Evolutionary conservation across 2,797 vertebrate genomes (phyloP).

Genomic region (Cirrhinus molitorella): DNA sequence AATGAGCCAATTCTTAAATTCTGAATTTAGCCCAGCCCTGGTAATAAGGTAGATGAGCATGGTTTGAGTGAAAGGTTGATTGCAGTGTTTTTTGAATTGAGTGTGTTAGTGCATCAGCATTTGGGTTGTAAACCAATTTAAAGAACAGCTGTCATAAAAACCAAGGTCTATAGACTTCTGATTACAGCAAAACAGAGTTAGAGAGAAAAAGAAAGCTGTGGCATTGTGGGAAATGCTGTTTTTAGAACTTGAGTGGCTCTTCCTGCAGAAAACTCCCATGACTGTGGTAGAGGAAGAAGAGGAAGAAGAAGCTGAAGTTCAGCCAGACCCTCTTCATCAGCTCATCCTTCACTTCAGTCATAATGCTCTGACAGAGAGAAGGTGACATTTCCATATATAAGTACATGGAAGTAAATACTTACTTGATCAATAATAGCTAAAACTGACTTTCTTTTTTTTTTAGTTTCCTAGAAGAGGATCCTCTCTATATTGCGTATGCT

Average conservation of each 20-base stretch:
- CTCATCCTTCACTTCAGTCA: constrained; percentile 98
- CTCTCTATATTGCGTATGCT: constrained; percentile 95
- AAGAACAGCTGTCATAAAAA: background rate
- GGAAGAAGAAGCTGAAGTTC: constrained; percentile 86
- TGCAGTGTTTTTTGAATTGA: constrained; percentile 18
- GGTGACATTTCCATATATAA: constrained; percentile 68
- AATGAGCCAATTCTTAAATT: constrained; percentile 4
- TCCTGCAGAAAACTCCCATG: constrained; percentile 88
- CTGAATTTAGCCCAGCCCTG: constrained; percentile 17
- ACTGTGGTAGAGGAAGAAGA: constrained; percentile 92
- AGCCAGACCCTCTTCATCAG: constrained; percentile 96
- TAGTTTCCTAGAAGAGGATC: constrained; percentile 92
- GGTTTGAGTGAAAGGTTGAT: constrained; percentile 1
- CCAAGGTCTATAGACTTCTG: background rate
- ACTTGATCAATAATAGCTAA: background rate
- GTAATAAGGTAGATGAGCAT: constrained; percentile 11
- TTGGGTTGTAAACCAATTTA: background rate
- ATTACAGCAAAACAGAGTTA: background rate
- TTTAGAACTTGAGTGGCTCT: constrained; percentile 55
- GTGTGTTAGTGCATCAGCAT: background rate
- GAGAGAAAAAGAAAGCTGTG: background rate
- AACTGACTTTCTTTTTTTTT: constrained; percentile 46
- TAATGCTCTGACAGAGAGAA: constrained; percentile 94
- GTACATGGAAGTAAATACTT: background rate
- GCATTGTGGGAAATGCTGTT: background rate